Percentiles rank a stretch among this genome's conserved stretches.
These are phyloP conservation scores for Drosophila anceps DNA, from an alignment of 2,888 invertebrate species.

Conservation along the genomic window DNA sequence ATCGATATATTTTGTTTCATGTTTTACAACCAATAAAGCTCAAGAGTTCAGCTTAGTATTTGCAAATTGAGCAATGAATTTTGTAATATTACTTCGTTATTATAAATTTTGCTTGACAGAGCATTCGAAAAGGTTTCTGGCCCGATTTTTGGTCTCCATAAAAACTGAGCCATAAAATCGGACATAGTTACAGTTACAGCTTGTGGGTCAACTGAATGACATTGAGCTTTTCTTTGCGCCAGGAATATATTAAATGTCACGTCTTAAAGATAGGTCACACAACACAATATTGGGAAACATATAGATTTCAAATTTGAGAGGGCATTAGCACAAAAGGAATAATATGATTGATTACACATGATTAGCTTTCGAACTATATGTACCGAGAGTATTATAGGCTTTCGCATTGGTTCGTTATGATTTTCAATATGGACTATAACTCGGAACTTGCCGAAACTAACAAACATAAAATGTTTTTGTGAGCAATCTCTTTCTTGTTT, in stretches of 20 bases:
- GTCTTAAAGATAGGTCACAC: conserved; percentile 42
- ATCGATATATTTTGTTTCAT: conserved; percentile 25
- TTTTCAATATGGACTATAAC: conserved; percentile 12
- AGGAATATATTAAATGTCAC: conserved; percentile 25
- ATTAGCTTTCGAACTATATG: conserved; percentile 15
- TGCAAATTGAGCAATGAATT: conserved; percentile 51
- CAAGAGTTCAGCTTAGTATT: conserved; percentile 52
- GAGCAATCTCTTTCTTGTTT: conserved; percentile 7
- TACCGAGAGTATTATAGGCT: conserved; percentile 19
- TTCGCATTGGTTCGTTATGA: conserved; percentile 6
- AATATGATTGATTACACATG: conserved; percentile 31
- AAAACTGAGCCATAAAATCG: conserved; percentile 10
- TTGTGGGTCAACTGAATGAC: conserved; percentile 14
- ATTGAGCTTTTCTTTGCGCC: conserved; percentile 31
- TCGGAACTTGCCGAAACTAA: conserved; percentile 28
- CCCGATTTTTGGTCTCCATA: conserved; percentile 6
- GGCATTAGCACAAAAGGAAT: conserved; percentile 39
- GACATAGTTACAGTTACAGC: conserved; percentile 5
- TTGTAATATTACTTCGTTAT: conserved; percentile 7
- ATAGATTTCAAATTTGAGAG: conserved; percentile 24
- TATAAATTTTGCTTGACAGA: conserved; percentile 1
- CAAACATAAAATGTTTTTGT: conserved; percentile 22
- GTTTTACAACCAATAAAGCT: conserved; percentile 72
- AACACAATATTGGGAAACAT: conserved; percentile 48
- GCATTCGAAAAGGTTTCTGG: conserved; percentile 8